phyloP scores from a whole-genome alignment of 2,888 invertebrate species.

The Drosophila diplacantha region DNA sequence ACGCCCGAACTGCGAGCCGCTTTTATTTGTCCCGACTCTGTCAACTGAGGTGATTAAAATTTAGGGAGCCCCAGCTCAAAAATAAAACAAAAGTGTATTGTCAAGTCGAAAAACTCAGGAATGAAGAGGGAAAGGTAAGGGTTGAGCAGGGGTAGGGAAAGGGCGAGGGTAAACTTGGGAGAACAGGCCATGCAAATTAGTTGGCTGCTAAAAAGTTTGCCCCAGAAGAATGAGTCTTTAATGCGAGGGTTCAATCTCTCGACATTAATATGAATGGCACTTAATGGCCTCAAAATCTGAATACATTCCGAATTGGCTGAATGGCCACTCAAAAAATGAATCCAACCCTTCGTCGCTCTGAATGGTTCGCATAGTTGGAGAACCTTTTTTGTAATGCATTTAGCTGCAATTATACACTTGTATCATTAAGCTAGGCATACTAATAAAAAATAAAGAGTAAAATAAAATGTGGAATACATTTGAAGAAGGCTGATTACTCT shows the following conservation, averaged over 20 bases:
- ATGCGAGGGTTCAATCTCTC: slow-evolving; percentile 19
- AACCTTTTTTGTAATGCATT: slow-evolving; percentile 22
- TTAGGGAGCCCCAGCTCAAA: slow-evolving; percentile 39
- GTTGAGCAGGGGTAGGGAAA: slow-evolving; percentile 3
- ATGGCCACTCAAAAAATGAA: slow-evolving; percentile 13
- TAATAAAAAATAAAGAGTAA: neutral
- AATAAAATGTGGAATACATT: slow-evolving; percentile 16
- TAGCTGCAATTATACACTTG: slow-evolving; percentile 34
- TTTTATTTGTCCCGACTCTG: slow-evolving; percentile 66
- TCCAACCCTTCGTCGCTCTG: slow-evolving; percentile 15
- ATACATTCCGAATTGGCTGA: slow-evolving; percentile 26
- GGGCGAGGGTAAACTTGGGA: neutral
- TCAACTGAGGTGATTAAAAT: slow-evolving; percentile 68
- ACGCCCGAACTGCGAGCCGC: slow-evolving; percentile 58
- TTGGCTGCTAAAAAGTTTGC: slow-evolving; percentile 11
- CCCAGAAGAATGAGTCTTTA: slow-evolving; percentile 17
- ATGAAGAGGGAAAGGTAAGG: slow-evolving; percentile 26
- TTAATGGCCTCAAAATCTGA: slow-evolving; percentile 29
- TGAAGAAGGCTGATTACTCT: neutral
- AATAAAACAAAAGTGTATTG: slow-evolving; percentile 22
- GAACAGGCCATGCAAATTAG: slow-evolving; percentile 30
- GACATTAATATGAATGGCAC: slow-evolving; percentile 25
- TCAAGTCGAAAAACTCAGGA: slow-evolving; percentile 30
- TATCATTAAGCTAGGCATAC: slow-evolving; percentile 8
- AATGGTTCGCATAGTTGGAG: slow-evolving; percentile 30